Evolutionary conservation across 2,888 invertebrate genomes (phyloP).

Genomic region (Parnassius glacialis): DNA sequence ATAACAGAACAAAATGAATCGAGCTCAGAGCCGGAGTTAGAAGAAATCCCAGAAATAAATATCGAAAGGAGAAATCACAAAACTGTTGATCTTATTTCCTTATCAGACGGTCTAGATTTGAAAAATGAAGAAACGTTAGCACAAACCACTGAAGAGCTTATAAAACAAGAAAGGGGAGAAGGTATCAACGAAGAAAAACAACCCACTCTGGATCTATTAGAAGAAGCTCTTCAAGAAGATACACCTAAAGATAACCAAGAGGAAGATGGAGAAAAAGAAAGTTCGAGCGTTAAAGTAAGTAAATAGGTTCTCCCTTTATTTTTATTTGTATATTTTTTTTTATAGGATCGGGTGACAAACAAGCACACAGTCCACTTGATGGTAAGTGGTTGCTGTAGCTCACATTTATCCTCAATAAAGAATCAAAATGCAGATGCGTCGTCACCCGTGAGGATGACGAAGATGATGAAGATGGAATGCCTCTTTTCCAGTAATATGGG

Average conservation of each 20-base stretch:
- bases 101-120: conserved; percentile 40
- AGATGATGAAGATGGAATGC: too few relatives aligned
- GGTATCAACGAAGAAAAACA: conserved; percentile 46
- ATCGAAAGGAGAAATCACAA: conserved; percentile 9
- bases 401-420: too few relatives aligned
- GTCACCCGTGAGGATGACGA: too few relatives aligned
- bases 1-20: conserved; percentile 14
- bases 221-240: conserved; percentile 60
- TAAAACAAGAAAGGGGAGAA: conserved; percentile 47
- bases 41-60: conserved; percentile 26
- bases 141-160: conserved; percentile 53
- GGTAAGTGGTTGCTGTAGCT: too few relatives aligned
- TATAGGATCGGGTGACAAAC: too few relatives aligned
- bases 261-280: conserved; percentile 52
- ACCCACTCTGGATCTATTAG: conserved; percentile 60
- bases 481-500: too few relatives aligned
- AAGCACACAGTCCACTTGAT: too few relatives aligned
- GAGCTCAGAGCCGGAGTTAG: conserved; percentile 29
- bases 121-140: conserved; percentile 45
- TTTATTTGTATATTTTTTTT: not conserved
- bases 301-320: not conserved
- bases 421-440: too few relatives aligned
- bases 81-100: conserved; percentile 40
- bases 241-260: conserved; percentile 39
- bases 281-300: conserved; percentile 70